Evolutionary conservation across 2,888 invertebrate species (phyloP), one percentile per base, ranked within the genome.

Genomic region (Dusona sp.): DNA sequence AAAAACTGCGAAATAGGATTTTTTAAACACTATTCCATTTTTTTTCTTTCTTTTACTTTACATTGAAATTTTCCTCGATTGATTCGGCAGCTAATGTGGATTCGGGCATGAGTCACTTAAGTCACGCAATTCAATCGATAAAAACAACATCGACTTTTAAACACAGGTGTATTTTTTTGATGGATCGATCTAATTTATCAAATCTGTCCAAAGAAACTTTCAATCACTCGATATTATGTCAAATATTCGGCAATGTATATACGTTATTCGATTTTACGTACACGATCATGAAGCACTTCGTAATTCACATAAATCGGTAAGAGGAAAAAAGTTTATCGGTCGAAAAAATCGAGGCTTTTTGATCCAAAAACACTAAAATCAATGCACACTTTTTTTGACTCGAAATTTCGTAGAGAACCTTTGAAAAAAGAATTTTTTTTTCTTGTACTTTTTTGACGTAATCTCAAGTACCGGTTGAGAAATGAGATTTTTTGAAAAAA

Each of bases 131-230:
- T 9, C 36, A 22, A 22, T 73, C 45, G 70, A 70, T 48, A 33
- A 45, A 70, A 70, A 29, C 33, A 70, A 70, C 48, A 29, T 48
- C 48, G 70, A 48, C 7, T 29, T 48, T 45, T 29, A 29, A 70
- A 70, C 45, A 33, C 70, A 70, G 19, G 29, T 29, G 29, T 33
- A 19, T 70, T 29, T 25, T 29, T 45, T 48, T 70, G 48, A 70
- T 48, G 7, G 33, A 70, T 48, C 19, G 48, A 70, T 70, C 70
- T 29, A 70, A 48, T 48, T 25, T 25, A 68, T 68, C 68, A 48
- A 70, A 70, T 70, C n/a, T 29, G 70, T 48, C 45, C 8, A 48
- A 42, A 45, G 29, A 19, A 48, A 33, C 45, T 48, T 48, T 48
- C 45, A 70, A 70, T 70, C 70, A 70, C 9, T 25, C 70, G 70